These are phyloP conservation scores for Holothuria glaberrima DNA, from an alignment of 35 echinoderm and acorn worm genomes.

Conservation along the genomic window DNA sequence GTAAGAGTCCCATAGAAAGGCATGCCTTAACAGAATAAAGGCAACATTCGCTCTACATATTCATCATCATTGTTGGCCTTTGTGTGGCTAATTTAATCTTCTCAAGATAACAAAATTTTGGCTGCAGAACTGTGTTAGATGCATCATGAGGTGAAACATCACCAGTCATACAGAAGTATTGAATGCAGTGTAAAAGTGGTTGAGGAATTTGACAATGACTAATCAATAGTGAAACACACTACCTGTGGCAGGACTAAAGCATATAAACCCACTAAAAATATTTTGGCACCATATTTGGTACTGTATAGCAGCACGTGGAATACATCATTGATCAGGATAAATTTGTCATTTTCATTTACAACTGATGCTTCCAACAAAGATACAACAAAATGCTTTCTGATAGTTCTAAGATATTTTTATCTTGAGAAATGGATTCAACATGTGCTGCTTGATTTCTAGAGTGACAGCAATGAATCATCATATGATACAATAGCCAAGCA, in stretches of 20 bases:
- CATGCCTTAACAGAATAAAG: too few relatives aligned
- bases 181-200: not conserved
- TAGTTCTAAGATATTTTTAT: not conserved
- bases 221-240: not conserved
- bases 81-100: too few relatives aligned
- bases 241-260: not conserved
- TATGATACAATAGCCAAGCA: too few relatives aligned
- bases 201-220: not conserved
- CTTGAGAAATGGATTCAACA: not conserved
- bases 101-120: too few relatives aligned
- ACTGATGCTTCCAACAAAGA: not conserved
- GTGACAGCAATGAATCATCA: too few relatives aligned
- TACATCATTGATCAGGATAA: not conserved
- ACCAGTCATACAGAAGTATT: too few relatives aligned
- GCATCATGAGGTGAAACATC: too few relatives aligned
- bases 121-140: too few relatives aligned
- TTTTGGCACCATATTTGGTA: not conserved
- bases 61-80: too few relatives aligned
- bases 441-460: not conserved
- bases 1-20: too few relatives aligned
- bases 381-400: not conserved
- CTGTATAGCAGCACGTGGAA: not conserved
- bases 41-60: too few relatives aligned
- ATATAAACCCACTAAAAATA: not conserved
- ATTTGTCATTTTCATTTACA: not conserved